phyloP scores from a whole-genome alignment of 2,113 vertebrate genomes.

The Etheostoma spectabile region DNA sequence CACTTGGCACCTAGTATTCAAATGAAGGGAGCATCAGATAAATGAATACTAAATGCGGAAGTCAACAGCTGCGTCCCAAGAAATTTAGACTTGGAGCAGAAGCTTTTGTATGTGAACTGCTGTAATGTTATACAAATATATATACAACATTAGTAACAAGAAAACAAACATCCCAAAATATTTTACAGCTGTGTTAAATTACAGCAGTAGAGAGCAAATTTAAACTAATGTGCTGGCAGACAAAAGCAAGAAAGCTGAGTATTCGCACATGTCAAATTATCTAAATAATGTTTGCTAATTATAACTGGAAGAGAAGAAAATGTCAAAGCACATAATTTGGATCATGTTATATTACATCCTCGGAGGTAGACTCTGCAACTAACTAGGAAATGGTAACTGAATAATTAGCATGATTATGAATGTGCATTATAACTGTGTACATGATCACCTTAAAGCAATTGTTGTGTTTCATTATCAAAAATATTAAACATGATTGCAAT shows the following conservation, averaged over 20 bases:
- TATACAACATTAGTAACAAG: constrained; percentile 45
- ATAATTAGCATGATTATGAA: neutral
- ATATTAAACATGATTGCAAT: neutral
- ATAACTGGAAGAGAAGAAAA: constrained; percentile 14
- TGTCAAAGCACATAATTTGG: constrained; percentile 5
- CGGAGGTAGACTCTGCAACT: neutral
- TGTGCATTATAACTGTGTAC: too few relatives aligned
- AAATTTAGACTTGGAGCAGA: constrained; percentile 45
- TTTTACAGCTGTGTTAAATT: constrained; percentile 38
- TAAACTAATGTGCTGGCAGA: constrained; percentile 14
- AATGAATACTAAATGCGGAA: constrained; percentile 61
- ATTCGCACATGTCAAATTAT: constrained; percentile 2
- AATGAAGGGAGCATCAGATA: constrained; percentile 67
- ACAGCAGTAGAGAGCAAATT: constrained; percentile 17
- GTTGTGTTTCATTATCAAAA: neutral
- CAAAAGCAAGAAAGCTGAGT: neutral
- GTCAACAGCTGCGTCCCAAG: constrained; percentile 49
- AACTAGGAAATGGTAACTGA: neutral
- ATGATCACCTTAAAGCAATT: neutral
- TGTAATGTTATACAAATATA: constrained; percentile 47
- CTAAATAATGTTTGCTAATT: constrained; percentile 10
- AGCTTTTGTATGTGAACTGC: constrained; percentile 26
- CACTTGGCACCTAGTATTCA: constrained; percentile 73
- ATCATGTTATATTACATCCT: neutral
- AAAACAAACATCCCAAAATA: constrained; percentile 52